Evolutionary conservation across 2,113 vertebrate genomes (phyloP), one percentile per base, ranked within the genome.

Genomic region (Myiozetetes cayanensis): DNA sequence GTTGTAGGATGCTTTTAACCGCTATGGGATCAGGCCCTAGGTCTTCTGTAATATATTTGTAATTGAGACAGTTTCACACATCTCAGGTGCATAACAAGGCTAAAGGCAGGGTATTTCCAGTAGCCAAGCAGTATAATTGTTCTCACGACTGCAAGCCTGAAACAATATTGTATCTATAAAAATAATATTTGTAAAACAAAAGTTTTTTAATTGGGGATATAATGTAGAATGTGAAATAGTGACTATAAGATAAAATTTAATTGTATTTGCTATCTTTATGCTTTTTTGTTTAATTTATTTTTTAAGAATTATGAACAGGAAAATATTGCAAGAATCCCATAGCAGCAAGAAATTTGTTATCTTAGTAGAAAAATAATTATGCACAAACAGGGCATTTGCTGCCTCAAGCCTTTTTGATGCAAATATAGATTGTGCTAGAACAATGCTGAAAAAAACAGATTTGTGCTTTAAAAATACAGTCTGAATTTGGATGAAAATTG

Each of bases 21-120:
- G 8, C 52, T 92, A 65, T 50, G 66, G 71, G 80, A 94, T 95
- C 87, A 79, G 74, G 85, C 78, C 82, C 71, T 81, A 81, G 52
- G 80, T 93, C 70, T 93, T 87, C 87, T 96, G 91, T 95, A 96
- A 53, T 70, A 50, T 89, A 66, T 76, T 94, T 91, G 76, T 95
- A 95, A 71, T 89, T 93, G 94, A 94, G 81, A 87, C 81, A 58
- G 86, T 89, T 95, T 87, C 93, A 89, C 89, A 94, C 87, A 93
- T 96, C 94, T 93, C 87, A 92, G 92, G 89, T 94, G 78, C 77
- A 23, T 76, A 93, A 94, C 90, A 94, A 95, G 94, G 92, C 97
- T 97, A 72, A 96, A 95, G 37, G 94, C 94, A 93, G 95, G 90
- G 87, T 96, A 78, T 95, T 95, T 94, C 80, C 85, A 94, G 87